Conservation (phyloP, 2,797 vertebrate genomes). For the Carapus acus region DNA sequence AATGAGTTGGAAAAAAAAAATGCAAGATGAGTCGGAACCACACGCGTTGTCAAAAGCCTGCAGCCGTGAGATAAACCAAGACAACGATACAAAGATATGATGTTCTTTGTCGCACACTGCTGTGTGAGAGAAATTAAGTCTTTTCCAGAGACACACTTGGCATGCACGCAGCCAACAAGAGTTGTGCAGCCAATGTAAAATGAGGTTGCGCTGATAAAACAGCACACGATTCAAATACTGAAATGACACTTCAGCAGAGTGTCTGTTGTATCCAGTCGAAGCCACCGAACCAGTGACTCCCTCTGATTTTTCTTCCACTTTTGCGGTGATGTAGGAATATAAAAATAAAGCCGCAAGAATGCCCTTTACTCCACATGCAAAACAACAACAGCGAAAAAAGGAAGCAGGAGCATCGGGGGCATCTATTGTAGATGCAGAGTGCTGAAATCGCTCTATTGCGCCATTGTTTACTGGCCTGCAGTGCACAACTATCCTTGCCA, state of each 20-base stretch:
- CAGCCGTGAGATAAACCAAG: constrained; percentile 59
- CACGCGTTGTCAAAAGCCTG: constrained; percentile 62
- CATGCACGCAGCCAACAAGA: constrained; percentile 38
- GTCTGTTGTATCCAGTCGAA: constrained; percentile 22
- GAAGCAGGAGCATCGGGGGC: constrained; percentile 18
- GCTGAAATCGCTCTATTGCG: constrained; percentile 42
- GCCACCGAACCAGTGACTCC: constrained; percentile 1
- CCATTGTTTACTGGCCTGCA: constrained; percentile 32
- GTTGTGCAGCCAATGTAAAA: constrained; percentile 41
- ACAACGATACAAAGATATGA: constrained; percentile 61
- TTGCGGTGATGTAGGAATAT: neutral
- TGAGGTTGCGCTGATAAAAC: constrained; percentile 33
- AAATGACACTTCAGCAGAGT: constrained; percentile 15
- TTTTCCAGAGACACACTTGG: constrained; percentile 49
- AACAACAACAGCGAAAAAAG: constrained; percentile 15
- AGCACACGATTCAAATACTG: constrained; percentile 17
- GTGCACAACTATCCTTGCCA: constrained; percentile 18
- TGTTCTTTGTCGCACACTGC: constrained; percentile 46
- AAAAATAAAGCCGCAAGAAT: constrained; percentile 17
- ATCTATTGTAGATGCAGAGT: constrained; percentile 31
- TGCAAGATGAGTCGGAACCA: constrained; percentile 39
- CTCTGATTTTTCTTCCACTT: no score
- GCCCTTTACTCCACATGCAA: neutral
- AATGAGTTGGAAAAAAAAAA: constrained; percentile 54
- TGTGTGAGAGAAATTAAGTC: constrained; percentile 50